phyloP scores from a whole-genome alignment of 2,888 invertebrate genomes.

The Drosophila picticornis region DNA sequence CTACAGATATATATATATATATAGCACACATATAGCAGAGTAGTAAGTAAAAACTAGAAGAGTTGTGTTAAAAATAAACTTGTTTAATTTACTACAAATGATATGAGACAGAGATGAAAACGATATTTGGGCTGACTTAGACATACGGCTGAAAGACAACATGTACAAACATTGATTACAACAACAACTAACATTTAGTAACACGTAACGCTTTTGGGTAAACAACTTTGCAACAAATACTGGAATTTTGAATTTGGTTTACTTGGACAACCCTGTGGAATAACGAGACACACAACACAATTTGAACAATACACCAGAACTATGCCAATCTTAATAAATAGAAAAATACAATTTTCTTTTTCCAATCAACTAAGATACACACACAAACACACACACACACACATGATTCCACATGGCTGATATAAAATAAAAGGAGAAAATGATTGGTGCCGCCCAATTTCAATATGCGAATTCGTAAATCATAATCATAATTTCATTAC shows the following conservation, averaged over 20 bases:
- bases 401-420: slow-evolving; percentile 69
- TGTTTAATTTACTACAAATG: slow-evolving; percentile 56
- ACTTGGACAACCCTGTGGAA: slow-evolving; percentile 66
- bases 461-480: slow-evolving; percentile 67
- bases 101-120: slow-evolving; percentile 55
- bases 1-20: slow-evolving; percentile 14
- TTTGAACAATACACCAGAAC: slow-evolving; percentile 10
- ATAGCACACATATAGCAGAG: slow-evolving; percentile 20
- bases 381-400: slow-evolving; percentile 36
- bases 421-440: slow-evolving; percentile 25
- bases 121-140: slow-evolving; percentile 42
- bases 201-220: slow-evolving; percentile 53
- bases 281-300: slow-evolving; percentile 47
- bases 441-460: slow-evolving; percentile 45
- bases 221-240: slow-evolving; percentile 63
- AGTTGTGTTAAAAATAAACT: slow-evolving; percentile 22
- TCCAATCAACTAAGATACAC: slow-evolving; percentile 40
- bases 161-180: slow-evolving; percentile 77
- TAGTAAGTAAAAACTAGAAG: slow-evolving; percentile 10
- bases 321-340: slow-evolving; percentile 48
- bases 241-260: slow-evolving; percentile 30
- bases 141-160: slow-evolving; percentile 67
- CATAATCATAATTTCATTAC: slow-evolving; percentile 55
- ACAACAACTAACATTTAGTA: slow-evolving; percentile 77
- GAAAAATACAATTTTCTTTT: slow-evolving; percentile 17